Evolutionary conservation across 1,140 invertebrate genomes (phyloP).

Genomic region (Brevipalpus yothersi): DNA sequence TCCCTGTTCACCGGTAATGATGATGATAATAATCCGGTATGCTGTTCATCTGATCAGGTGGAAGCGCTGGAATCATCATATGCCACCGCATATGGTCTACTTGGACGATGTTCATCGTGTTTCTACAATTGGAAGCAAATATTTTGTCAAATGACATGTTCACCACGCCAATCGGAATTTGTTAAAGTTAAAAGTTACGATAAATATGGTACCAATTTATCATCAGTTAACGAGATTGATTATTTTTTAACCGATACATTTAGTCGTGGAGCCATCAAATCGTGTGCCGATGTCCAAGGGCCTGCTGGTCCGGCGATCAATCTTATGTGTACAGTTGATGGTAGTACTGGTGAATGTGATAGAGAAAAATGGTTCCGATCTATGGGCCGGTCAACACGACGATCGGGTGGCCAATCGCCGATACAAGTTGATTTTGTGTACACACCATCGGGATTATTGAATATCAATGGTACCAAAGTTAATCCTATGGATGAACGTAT

Average conservation of each 20-base stretch:
- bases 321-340: conserved; percentile 11
- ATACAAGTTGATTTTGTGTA: conserved; percentile 11
- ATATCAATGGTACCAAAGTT: background rate
- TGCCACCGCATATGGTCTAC: conserved; percentile 17
- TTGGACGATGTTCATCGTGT: conserved; percentile 13
- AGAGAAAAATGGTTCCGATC: conserved; percentile 10
- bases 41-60: conserved; percentile 5
- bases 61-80: background rate
- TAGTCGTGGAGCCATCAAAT: conserved; percentile 10
- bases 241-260: conserved; percentile 6
- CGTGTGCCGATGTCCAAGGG: conserved; percentile 11
- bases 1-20: conserved; percentile 1
- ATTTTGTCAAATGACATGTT: conserved; percentile 13
- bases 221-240: background rate
- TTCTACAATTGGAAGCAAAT: conserved; percentile 11
- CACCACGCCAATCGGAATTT: conserved; percentile 11
- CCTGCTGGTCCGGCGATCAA: conserved; percentile 7
- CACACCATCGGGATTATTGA: background rate
- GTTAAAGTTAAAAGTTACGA: conserved; percentile 3
- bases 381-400: conserved; percentile 11
- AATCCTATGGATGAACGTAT: background rate
- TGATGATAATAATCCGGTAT: conserved; percentile 3
- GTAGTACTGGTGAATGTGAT: background rate
- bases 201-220: conserved; percentile 12
- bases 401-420: conserved; percentile 11